Evolutionary conservation across 2,797 vertebrate species (phyloP).

Genomic region (Myiotriccus ornatus): DNA sequence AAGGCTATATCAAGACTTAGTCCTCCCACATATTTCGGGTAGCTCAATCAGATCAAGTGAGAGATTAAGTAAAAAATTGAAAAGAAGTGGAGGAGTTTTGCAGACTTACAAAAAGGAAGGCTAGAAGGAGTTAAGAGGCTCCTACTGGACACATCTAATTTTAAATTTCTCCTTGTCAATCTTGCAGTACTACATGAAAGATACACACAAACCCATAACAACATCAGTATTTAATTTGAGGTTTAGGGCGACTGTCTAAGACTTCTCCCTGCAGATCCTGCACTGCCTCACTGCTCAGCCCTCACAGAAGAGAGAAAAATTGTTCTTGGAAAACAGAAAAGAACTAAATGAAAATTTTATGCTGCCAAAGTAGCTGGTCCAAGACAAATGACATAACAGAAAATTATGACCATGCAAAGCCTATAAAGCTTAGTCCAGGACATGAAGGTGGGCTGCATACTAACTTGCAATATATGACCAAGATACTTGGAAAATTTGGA

Average conservation of each 20-base stretch:
- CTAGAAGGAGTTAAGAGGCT: neutral
- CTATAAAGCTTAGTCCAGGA: neutral
- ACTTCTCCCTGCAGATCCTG: neutral
- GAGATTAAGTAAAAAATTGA: neutral
- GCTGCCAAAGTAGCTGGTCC: neutral
- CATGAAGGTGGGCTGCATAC: neutral
- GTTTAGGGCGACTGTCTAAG: neutral
- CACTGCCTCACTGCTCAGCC: neutral
- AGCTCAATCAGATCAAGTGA: neutral
- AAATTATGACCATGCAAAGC: neutral
- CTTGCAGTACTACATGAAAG: accelerated
- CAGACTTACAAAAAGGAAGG: neutral
- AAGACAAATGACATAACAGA: neutral
- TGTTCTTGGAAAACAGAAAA: neutral
- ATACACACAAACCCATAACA: neutral
- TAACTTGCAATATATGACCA: neutral
- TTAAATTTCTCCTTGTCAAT: neutral
- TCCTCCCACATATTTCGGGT: neutral
- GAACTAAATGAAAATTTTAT: neutral
- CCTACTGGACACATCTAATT: neutral
- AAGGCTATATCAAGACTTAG: neutral
- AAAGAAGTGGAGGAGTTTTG: neutral
- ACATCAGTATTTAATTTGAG: neutral
- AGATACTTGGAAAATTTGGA: neutral
- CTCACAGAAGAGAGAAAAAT: neutral